Base-by-base conservation (phyloP, 1,140 invertebrate species). In the Drosophila parabipectinata region DNA sequence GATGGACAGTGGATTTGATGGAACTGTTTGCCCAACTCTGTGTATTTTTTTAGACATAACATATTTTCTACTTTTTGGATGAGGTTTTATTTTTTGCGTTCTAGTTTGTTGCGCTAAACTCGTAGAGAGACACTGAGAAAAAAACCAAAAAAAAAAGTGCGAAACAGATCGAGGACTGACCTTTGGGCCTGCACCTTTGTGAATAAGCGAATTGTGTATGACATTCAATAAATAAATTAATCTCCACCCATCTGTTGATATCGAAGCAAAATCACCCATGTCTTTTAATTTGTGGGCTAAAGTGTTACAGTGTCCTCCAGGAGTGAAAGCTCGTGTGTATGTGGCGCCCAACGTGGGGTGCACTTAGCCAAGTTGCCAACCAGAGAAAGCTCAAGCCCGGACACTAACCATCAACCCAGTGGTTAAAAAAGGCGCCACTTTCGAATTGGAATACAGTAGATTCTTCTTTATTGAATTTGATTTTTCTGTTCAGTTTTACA, bases 381-480 rank as follows among this genome's bases (percentile, higher is more conserved):
- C 34, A 12, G 3, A 37, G 34, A 37, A 37, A 12, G 10, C 34
- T 12, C 34, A 12, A 10, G 0, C 34, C 34, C 21, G 21, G 21
- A 21, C 21, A 21, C 3, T 28, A 5, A 28, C 26, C 34, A 10
- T 3, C 10, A n/a, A n/a, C 2, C 32, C 8, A 32, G 18, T 18
- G 18, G 18, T 18, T 18, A 24, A 34, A 30, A 56, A 47, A 18
- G 1, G 21, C 41, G n/a, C n/a, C 18, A 6, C 39, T 26, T 47
- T 72, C 54, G 54, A 50, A 63, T 87, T 82, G 72, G 83, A 87
- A 87, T 87, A 87, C 82, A 87, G 83, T 87, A 87, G 84, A 87
- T 87, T 87, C 83, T 67, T 87, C 83, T 87, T 87, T 87, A 87
- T 87, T 87, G 78, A 88, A 87, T 88, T 88, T 88, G 82, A 88